A percentile compares a stretch with the other conserved stretches of the same genome.
Evolutionary conservation across 92 coral and sea anemone genomes (phyloP).

Genomic region (Plumapathes pennacea): DNA sequence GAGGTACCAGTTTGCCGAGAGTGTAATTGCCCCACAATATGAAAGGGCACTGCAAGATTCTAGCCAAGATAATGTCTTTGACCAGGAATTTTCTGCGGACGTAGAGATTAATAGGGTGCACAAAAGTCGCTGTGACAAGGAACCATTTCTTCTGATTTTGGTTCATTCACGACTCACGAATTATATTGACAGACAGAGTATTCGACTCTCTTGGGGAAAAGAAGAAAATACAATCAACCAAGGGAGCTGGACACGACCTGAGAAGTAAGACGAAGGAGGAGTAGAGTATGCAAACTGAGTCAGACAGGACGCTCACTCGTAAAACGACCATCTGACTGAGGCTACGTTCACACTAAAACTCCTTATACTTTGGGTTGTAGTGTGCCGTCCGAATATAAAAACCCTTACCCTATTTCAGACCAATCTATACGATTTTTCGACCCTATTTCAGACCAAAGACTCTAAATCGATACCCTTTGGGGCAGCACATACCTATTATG

Average conservation of each 20-base stretch:
- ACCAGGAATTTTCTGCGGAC: background rate
- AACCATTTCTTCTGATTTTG: conserved; percentile 68
- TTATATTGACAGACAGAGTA: conserved; percentile 73
- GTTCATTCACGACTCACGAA: conserved; percentile 73
- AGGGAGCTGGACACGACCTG: conserved; percentile 72
- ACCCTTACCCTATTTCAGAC: too few species aligned
- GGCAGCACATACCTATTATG: too few species aligned
- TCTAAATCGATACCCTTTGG: too few species aligned
- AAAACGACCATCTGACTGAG: background rate
- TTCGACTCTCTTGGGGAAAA: conserved; percentile 83
- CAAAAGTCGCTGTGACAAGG: conserved; percentile 26
- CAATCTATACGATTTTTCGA: too few species aligned
- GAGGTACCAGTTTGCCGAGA: conserved; percentile 58
- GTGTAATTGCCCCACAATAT: conserved; percentile 50
- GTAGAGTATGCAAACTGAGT: background rate
- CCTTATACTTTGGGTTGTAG: too few species aligned
- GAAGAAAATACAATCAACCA: conserved; percentile 81
- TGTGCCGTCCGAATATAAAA: too few species aligned
- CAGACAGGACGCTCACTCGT: background rate
- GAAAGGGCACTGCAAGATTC: conserved; percentile 10
- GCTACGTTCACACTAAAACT: too few species aligned
- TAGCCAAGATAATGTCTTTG: conserved; percentile 16
- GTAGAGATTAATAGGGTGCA: background rate
- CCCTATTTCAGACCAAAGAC: too few species aligned
- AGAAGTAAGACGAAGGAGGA: conserved; percentile 36